Evolutionary conservation across 2,113 vertebrate genomes (phyloP).

Genomic region (Potamarius usumacintae): DNA sequence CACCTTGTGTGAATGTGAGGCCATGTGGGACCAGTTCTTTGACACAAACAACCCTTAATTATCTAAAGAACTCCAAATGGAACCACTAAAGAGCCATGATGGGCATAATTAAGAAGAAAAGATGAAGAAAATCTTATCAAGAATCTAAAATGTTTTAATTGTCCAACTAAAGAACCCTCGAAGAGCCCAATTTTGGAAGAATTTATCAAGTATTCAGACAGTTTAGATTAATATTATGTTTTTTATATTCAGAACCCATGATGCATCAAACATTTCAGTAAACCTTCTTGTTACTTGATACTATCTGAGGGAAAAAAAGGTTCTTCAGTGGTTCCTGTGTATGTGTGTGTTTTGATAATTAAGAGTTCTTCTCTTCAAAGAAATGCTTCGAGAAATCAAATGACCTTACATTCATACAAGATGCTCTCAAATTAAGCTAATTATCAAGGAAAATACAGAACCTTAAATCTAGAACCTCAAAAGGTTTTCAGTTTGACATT

Average conservation of each 20-base stretch:
- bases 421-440: too few species aligned
- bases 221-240: background rate
- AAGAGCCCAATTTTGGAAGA: background rate
- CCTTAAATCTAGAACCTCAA: background rate
- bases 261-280: background rate
- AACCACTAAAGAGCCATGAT: background rate
- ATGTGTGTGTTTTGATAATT: background rate
- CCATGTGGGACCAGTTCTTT: background rate
- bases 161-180: background rate
- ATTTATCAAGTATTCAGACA: background rate
- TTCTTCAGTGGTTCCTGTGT: background rate
- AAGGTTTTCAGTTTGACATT: background rate
- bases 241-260: background rate
- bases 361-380: background rate
- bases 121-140: background rate
- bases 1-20: background rate
- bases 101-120: background rate
- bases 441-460: background rate
- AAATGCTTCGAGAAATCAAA: background rate
- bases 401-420: background rate
- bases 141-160: background rate
- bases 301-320: background rate
- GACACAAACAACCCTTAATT: background rate
- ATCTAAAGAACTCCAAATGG: background rate
- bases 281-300: background rate